Conservation (phyloP, 2,113 vertebrate genomes). For the Notarius lentiginosus region DNA sequence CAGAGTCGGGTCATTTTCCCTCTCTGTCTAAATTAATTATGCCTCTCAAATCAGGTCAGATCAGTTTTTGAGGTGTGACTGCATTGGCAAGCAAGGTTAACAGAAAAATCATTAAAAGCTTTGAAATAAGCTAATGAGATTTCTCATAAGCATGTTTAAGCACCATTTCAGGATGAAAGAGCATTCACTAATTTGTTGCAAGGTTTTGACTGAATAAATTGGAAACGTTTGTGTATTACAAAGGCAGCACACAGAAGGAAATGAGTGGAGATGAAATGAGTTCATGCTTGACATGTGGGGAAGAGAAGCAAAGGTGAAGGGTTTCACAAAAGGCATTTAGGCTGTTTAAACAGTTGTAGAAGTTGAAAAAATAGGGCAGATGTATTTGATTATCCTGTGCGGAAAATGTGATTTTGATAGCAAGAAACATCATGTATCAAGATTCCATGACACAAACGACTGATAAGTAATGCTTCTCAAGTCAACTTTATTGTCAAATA, state of each 20-base stretch:
- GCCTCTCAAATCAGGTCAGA: background rate
- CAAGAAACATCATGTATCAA: background rate
- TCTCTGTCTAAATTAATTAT: conserved; percentile 27
- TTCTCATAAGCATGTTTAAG: conserved; percentile 20
- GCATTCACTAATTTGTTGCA: background rate
- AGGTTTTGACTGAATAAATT: conserved; percentile 7
- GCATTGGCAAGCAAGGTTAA: conserved; percentile 14
- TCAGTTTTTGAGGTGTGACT: background rate
- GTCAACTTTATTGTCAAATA: no score
- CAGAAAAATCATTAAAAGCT: conserved; percentile 21
- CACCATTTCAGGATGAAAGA: conserved; percentile 6
- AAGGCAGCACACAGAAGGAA: background rate
- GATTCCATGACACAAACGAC: background rate
- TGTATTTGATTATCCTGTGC: background rate
- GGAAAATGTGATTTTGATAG: background rate
- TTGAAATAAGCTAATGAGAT: conserved; percentile 21
- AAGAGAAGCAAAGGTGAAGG: background rate
- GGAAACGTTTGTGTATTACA: background rate
- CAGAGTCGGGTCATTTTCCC: background rate
- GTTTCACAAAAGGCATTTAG: background rate
- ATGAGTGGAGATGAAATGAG: background rate
- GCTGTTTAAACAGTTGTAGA: background rate
- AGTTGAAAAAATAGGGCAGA: background rate
- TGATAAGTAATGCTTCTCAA: background rate
- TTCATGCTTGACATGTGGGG: background rate